These are phyloP conservation scores for Apodemus speciosus DNA, from an alignment of 2,113 vertebrate species.

Conservation along the genomic window DNA sequence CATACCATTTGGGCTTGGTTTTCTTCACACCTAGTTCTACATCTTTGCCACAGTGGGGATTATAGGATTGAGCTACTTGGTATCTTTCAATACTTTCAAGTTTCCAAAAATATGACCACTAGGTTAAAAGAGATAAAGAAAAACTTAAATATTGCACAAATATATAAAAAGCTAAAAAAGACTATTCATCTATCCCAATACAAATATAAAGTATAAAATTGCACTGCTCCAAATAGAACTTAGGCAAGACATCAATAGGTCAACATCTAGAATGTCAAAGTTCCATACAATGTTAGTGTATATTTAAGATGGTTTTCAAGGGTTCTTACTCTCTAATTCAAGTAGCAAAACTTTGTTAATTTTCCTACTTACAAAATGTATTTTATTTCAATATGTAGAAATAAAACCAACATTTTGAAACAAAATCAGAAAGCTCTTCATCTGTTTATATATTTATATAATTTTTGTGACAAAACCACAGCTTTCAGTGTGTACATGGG, in stretches of 20 bases:
- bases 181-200: neutral
- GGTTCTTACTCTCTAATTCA: neutral
- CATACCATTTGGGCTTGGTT: neutral
- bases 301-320: neutral
- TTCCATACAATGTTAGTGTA: neutral
- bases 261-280: neutral
- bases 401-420: constrained; percentile 56
- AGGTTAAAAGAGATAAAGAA: neutral
- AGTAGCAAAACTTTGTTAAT: neutral
- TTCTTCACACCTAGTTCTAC: neutral
- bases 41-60: neutral
- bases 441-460: constrained; percentile 47
- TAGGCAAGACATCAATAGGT: neutral
- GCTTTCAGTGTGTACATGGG: constrained; percentile 17
- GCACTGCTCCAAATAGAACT: neutral
- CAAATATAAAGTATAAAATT: neutral
- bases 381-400: constrained; percentile 36
- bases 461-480: constrained; percentile 64
- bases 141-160: neutral
- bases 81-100: neutral
- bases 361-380: neutral
- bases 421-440: constrained; percentile 39
- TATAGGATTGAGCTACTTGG: neutral
- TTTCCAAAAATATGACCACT: neutral
- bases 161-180: constrained; percentile 1